These are phyloP conservation scores for Catharus fuscescens DNA, from an alignment of 2,113 vertebrate species.

Conservation along the genomic window DNA sequence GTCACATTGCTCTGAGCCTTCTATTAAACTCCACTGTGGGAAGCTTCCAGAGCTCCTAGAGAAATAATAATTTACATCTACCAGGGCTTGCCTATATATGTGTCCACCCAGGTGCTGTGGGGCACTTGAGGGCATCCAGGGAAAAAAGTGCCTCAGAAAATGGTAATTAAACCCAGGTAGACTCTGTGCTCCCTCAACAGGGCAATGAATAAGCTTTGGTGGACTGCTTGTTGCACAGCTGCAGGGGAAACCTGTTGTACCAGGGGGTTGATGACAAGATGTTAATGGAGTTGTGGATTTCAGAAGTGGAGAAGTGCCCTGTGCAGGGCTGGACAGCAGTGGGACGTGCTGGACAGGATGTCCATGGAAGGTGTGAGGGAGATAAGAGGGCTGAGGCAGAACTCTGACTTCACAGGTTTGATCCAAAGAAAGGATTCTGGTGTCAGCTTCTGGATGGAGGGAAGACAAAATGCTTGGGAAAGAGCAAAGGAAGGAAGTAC, in stretches of 20 bases:
- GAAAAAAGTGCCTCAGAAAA: background rate
- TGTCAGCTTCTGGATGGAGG: conserved; percentile 95
- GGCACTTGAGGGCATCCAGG: background rate
- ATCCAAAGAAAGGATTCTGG: conserved; percentile 98
- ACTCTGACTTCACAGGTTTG: conserved; percentile 79
- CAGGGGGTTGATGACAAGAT: background rate
- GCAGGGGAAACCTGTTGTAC: background rate
- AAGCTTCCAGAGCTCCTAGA: background rate
- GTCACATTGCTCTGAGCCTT: background rate
- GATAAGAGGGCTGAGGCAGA: background rate
- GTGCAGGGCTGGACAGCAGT: background rate
- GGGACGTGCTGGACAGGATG: background rate
- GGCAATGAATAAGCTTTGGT: background rate
- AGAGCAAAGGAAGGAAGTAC: conserved; percentile 96
- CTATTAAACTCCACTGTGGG: background rate
- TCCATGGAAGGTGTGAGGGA: fast-evolving
- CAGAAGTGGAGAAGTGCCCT: background rate
- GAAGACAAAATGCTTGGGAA: conserved; percentile 95
- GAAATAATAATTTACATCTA: background rate
- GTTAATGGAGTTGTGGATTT: background rate
- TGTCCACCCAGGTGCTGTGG: background rate
- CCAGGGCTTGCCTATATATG: background rate
- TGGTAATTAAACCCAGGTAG: background rate
- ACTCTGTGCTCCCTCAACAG: background rate
- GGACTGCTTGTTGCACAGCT: background rate